Evolutionary conservation across 2,888 invertebrate species (phyloP), one percentile per base, ranked within the genome.

Genomic region (Schizaphis graminum): DNA sequence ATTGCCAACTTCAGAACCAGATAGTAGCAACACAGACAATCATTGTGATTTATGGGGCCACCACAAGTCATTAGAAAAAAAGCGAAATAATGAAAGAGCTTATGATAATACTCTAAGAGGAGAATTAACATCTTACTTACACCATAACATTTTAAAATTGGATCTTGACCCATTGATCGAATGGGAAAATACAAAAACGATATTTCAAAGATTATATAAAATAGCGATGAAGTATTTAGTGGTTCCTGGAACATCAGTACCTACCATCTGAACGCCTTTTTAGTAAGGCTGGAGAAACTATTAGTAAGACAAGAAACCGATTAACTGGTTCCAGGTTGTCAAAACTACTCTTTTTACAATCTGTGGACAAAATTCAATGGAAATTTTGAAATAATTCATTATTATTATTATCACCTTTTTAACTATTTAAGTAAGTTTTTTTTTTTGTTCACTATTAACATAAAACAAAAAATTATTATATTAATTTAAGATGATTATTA

Each of bases 371-470:
- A 61, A 61, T 0, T 86, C 28, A 47, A 86, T 86, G 86, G 44
- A 28, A 86, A 49, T 49, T 86, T 47, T 86, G 86, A 86, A 86
- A 86, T n/a, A 13, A 86, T 86, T 86, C 86, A 86, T 47, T 47
- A 47, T 47, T 8, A 86, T 86, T 86, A 3, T 61, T 28, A 61
- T 61, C 28, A 26, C 26, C 10, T 61, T 61, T 28, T 61, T 61
- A 61, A 61, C 57, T 61, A 61, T 61, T 61, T 61, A 28, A 8
- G 57, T 61, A 61, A 61, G 57, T 61, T 61, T 28, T 57, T 61
- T 28, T 28, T 1, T 61, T 61, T n/a, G 57, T 61, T 28, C 10
- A 47, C 47, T 47, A 47, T 47, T 47, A 61, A 26, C 28, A 61
- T 61, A 61, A 28, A 61, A 61, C 47, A 61, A 56, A 61, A 28